A percentile compares a stretch with the other conserved stretches of the same genome.
Conservation (phyloP, 1,140 invertebrate genomes). For the Zaprionus vittiger region DNA sequence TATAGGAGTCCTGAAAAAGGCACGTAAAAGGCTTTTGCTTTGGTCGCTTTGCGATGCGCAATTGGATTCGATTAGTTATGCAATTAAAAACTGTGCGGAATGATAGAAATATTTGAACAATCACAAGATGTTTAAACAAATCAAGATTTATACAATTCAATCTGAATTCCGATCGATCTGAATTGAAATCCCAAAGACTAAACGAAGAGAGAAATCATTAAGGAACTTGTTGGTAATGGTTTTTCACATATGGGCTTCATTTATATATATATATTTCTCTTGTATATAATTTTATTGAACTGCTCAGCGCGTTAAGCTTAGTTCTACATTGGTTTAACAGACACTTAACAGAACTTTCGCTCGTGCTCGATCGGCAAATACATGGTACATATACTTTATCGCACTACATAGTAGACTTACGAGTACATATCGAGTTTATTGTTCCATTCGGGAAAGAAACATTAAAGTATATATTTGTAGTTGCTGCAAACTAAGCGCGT, state of each 20-base stretch:
- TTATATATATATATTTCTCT: slow-evolving; percentile 20
- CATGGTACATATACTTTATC: slow-evolving; percentile 13
- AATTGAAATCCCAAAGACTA: slow-evolving; percentile 35
- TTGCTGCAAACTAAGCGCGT: slow-evolving; percentile 78
- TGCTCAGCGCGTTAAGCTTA: slow-evolving; percentile 51
- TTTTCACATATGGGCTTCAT: slow-evolving; percentile 31
- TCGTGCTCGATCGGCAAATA: slow-evolving; percentile 17
- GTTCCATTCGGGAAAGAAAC: slow-evolving; percentile 34
- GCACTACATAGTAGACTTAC: slow-evolving; percentile 23
- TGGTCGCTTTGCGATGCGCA: background rate
- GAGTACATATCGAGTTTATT: slow-evolving; percentile 36
- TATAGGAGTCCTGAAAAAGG: slow-evolving; percentile 60
- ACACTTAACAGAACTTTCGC: slow-evolving; percentile 36
- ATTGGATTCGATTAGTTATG: slow-evolving; percentile 9
- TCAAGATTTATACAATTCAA: slow-evolving; percentile 46
- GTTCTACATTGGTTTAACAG: slow-evolving; percentile 37
- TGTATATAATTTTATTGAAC: slow-evolving; percentile 45
- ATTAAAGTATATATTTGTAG: slow-evolving; percentile 38
- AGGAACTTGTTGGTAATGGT: slow-evolving; percentile 15
- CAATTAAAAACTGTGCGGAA: slow-evolving; percentile 56
- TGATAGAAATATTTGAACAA: slow-evolving; percentile 82
- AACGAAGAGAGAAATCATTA: slow-evolving; percentile 25
- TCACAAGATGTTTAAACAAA: slow-evolving; percentile 40
- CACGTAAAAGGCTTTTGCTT: slow-evolving; percentile 64
- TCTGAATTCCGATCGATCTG: slow-evolving; percentile 2